A percentile compares a stretch with the other conserved stretches of the same genome.
Evolutionary conservation across 2,797 vertebrate genomes (phyloP).

Genomic region (Salarias fasciatus): DNA sequence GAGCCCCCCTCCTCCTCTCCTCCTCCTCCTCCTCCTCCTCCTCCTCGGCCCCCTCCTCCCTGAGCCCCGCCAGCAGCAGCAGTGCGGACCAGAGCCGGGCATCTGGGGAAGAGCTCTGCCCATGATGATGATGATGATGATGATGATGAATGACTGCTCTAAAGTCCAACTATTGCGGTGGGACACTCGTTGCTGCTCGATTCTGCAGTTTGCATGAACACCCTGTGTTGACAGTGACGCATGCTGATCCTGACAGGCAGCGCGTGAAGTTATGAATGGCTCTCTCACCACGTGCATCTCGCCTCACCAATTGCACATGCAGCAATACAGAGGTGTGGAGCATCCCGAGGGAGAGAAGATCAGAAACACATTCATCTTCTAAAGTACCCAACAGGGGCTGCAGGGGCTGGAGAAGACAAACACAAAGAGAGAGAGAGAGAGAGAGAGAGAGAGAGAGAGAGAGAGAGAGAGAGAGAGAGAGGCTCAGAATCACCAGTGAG

Average conservation of each 20-base stretch:
- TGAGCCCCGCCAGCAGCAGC: constrained; percentile 40
- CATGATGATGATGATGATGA: background rate
- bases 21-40: constrained; percentile 1
- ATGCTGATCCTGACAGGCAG: constrained; percentile 19
- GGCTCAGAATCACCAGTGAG: no score
- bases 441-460: no score
- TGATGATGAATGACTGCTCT: constrained; percentile 4
- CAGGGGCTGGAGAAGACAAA: no score
- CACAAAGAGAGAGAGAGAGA: no score
- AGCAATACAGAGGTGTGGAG: no score
- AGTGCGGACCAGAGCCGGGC: constrained; percentile 48
- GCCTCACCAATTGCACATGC: no score
- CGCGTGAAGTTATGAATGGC: constrained; percentile 26
- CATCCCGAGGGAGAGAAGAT: no score
- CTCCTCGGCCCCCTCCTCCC: constrained; percentile 23
- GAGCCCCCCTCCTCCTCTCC: constrained; percentile 53
- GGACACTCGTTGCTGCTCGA: background rate
- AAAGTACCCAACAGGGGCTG: no score
- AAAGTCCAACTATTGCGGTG: background rate
- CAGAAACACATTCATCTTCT: no score
- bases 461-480: no score
- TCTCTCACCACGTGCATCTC: no score
- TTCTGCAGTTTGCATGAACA: constrained; percentile 12
- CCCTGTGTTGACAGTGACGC: constrained; percentile 17
- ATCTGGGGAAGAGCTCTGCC: constrained; percentile 23